Evolutionary conservation across 2,888 invertebrate genomes (phyloP), one percentile per base, ranked within the genome.

Genomic region (Cheilosia grossa): DNA sequence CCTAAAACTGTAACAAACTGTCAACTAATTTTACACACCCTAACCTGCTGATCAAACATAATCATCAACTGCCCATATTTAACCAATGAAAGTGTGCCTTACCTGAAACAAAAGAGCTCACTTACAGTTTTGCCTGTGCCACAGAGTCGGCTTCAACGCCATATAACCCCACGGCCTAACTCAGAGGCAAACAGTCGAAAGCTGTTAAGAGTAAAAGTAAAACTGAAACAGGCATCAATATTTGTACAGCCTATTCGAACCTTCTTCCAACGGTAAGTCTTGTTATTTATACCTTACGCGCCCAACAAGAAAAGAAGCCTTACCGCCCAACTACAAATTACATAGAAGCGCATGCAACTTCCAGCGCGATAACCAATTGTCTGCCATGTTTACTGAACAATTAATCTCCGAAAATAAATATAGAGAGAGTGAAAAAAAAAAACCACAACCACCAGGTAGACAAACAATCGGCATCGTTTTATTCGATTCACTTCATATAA

Each of bases 401-500:
- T 77, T 75, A 75, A 80, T 80, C 66, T 81, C 15, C 27, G 7
- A 49, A 77, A 67, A 73, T 21, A 69, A 56, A 69, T 27, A 37
- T 3, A 37, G 13, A 33, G 30, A 9, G 30, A 9, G 30, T 9
- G 9, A 10, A 9, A 10, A 33, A 33, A 33, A 64, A 70, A 30
- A 64, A 64, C 1, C 2, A 30, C 30, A 7, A 30, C 30, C 13
- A 54, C 64, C 54, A 67, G 40, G 49, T 49, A 56, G 40, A 27
- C 67, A 81, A 81, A 85, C 67, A 75, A 74, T 74, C 83, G 83
- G 83, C 63, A 64, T 74, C 74, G 70, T 74, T 83, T 21, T 17
- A 42, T 40, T 19, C n/a, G 61, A 61, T 51, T 30, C 33, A 73
- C 53, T 56, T 19, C 47, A 17, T 24, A 69, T 19, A 56, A 67